Conservation (phyloP, 2,797 vertebrate species). For the Rhinella marina region DNA sequence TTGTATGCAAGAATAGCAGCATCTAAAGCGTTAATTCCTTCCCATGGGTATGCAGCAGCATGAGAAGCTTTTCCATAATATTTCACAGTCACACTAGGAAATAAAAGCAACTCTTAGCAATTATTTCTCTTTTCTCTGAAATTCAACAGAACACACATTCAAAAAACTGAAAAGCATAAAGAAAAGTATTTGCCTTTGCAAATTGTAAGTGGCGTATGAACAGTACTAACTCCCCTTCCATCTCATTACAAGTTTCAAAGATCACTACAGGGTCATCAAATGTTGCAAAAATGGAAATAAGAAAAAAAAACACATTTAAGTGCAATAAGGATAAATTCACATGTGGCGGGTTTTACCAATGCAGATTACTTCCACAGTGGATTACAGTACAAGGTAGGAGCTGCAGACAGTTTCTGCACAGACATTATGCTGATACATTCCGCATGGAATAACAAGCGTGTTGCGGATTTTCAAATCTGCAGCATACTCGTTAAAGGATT, state of each 20-base stretch:
- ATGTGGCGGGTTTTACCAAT: no score
- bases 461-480: no score
- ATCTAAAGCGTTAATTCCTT: constrained; percentile 90
- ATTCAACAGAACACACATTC: not conserved
- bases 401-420: no score
- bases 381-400: no score
- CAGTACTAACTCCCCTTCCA: not conserved
- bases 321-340: no score
- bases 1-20: constrained; percentile 91
- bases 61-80: constrained; percentile 88
- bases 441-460: no score
- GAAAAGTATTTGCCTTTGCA: not conserved
- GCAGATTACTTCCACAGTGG: no score
- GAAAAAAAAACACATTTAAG: not conserved
- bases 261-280: not conserved
- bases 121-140: constrained; percentile 3
- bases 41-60: constrained; percentile 88
- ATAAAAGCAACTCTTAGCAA: constrained; percentile 68
- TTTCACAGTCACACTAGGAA: constrained; percentile 84
- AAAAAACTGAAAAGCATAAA: not conserved
- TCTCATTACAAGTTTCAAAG: not conserved
- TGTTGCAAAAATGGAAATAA: not conserved
- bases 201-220: not conserved
- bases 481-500: no score
- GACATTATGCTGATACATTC: no score